Percentiles rank a stretch among this genome's conserved stretches.
Conservation (phyloP, 2,888 invertebrate species). For the Mesopsocus fuscifrons region DNA sequence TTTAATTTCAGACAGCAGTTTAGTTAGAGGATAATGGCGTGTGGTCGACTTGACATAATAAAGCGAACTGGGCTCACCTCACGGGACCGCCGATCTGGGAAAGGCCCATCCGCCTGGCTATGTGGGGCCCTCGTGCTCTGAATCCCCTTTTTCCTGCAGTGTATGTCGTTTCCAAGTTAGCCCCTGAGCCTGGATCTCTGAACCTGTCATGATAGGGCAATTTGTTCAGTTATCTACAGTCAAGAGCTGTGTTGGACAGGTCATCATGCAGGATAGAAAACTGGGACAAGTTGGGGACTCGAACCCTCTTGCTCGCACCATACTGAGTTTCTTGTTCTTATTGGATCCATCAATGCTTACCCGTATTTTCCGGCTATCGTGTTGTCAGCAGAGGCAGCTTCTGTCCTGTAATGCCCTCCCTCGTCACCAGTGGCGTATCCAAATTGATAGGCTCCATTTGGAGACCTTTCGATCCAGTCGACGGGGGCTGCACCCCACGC, state of each 20-base stretch:
- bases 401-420: constrained; percentile 48
- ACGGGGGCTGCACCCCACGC: constrained; percentile 14
- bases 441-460: constrained; percentile 57
- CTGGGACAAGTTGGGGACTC: too few species aligned
- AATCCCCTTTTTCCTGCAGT: constrained; percentile 62
- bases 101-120: constrained; percentile 49
- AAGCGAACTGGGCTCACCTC: too few species aligned
- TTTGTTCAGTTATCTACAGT: background rate
- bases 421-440: constrained; percentile 48
- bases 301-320: too few species aligned
- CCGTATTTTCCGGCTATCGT: constrained; percentile 31
- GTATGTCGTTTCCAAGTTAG: constrained; percentile 48
- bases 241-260: too few species aligned
- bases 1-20: too few species aligned
- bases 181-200: constrained; percentile 48
- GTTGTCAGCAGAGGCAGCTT: constrained; percentile 41
- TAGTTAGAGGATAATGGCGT: too few species aligned
- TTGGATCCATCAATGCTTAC: too few species aligned
- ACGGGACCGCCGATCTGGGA: constrained; percentile 30
- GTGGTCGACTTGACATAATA: too few species aligned
- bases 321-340: too few species aligned
- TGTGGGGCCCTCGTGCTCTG: constrained; percentile 55
- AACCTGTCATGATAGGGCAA: constrained; percentile 28
- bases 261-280: too few species aligned
- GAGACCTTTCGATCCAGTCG: constrained; percentile 17